Base-by-base conservation (phyloP, 2,797 vertebrate genomes). In the Dallia pectoralis region DNA sequence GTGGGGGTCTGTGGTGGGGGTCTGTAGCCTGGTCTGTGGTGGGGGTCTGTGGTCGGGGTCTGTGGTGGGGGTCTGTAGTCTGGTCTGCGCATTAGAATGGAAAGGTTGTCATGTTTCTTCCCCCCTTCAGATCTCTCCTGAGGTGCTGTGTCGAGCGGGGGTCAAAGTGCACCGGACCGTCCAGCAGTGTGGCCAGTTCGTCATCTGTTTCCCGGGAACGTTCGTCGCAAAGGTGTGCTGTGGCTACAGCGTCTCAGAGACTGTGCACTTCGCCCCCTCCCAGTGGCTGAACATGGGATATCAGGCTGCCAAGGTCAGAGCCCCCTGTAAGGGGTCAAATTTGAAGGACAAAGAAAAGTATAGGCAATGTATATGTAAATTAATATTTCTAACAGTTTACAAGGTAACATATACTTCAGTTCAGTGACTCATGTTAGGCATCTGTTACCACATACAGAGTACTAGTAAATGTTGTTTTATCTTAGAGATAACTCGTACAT, bases 241-340 rank as follows among this genome's bases (percentile, higher is more conserved):
- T 77, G 98, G 98, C 86, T 99, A 99, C 92, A 98, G 96, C 79
- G 98, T 99, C 87, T 99, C 98, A 0, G 98, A 99, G 93, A 98
- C 96, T 1, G 98, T 99, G 92, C 97, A 99, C 95, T 99, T 99
- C 85, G 98, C 97, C 90, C 98, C 97, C 79, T 96, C 96, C 82
- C 96, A 98, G 93, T 99, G 98, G 98, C 97, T 98, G 88, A 96
- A 96, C 81, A 94, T 96, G 94, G 98, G 97, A 78, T 99, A 98
- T 82, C 95, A 97, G 94, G 97, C 97, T 44, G 95, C 97, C 85
- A 98, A 98, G 97, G 97, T 99, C 62, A 69, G 3, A 14, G n/a
- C 29, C 15, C 7, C 22, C 9, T 48, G 72, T 78, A 81, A n/a
- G n/a, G 81, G 70, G 63, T 84, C 69, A 87, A 79, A 69, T 81